These are phyloP conservation scores for Sus cebifrons DNA, from an alignment of 2,797 vertebrate species.

Conservation along the genomic window DNA sequence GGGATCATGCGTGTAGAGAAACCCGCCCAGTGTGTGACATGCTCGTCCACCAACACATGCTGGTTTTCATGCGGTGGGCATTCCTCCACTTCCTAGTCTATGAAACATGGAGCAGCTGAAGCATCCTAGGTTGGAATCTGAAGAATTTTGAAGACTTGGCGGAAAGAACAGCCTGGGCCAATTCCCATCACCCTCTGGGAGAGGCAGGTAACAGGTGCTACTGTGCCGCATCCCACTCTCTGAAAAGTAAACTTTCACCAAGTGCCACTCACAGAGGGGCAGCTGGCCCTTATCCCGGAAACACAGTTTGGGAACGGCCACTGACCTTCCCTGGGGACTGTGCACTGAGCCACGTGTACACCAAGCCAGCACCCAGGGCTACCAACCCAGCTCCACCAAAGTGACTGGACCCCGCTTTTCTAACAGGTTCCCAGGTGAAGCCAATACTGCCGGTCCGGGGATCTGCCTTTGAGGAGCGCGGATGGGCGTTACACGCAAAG, in stretches of 20 bases:
- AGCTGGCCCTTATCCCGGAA: neutral
- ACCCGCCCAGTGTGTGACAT: fast-evolving
- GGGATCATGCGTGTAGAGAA: neutral
- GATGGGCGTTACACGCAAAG: neutral
- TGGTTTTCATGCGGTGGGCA: neutral
- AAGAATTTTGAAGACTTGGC: neutral
- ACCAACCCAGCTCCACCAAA: neutral
- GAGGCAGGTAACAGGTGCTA: neutral
- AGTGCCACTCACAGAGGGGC: neutral
- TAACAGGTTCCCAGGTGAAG: neutral
- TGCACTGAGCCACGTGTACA: neutral
- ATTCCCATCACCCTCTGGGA: neutral
- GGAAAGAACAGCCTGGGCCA: neutral
- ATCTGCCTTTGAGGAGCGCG: neutral
- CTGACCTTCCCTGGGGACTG: neutral
- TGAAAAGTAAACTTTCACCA: neutral
- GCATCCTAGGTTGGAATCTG: neutral
- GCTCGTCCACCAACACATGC: neutral
- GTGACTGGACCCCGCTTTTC: neutral
- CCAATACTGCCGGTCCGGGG: fast-evolving
- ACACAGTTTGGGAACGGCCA: neutral
- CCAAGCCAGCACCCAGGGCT: neutral
- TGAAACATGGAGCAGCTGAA: neutral
- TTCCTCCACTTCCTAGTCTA: neutral
- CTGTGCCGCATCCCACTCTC: neutral